phyloP scores from a whole-genome alignment of 2,888 invertebrate genomes.

The Leptinotarsa rubiginosa region DNA sequence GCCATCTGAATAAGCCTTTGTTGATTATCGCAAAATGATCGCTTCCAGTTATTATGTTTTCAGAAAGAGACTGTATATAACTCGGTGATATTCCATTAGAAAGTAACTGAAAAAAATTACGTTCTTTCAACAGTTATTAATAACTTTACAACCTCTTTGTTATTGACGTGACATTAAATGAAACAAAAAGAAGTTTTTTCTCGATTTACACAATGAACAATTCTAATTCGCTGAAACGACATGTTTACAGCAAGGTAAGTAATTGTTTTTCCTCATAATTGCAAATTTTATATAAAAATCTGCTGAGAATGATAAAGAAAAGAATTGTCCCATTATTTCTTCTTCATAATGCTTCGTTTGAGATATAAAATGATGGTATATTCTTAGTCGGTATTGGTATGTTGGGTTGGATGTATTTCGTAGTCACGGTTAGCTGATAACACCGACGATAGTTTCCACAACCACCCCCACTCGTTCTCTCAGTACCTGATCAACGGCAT shows the following conservation, averaged over 20 bases:
- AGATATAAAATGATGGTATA: slow-evolving; percentile 27
- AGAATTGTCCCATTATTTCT: slow-evolving; percentile 36
- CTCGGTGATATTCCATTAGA: background rate
- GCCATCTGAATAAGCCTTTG: no score
- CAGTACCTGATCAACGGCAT: slow-evolving; percentile 49
- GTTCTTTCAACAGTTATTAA: background rate
- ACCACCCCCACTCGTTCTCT: slow-evolving; percentile 45
- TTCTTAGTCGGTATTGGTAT: slow-evolving; percentile 23
- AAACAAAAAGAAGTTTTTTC: no score
- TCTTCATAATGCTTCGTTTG: slow-evolving; percentile 48
- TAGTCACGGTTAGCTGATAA: slow-evolving; percentile 51
- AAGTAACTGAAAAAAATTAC: background rate
- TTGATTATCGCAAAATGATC: no score
- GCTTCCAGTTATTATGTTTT: no score
- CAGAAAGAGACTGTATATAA: no score
- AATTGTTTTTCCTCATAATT: no score
- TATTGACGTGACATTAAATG: background rate
- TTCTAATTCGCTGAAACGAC: no score
- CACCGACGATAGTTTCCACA: slow-evolving; percentile 40
- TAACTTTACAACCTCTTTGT: background rate
- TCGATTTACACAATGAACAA: no score
- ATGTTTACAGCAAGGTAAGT: no score
- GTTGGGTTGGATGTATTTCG: slow-evolving; percentile 36
- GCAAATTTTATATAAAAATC: no score
- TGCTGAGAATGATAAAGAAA: no score